These are phyloP conservation scores for Acrocyrtus sp. DNA, from an alignment of 2,888 invertebrate species.

Conservation along the genomic window DNA sequence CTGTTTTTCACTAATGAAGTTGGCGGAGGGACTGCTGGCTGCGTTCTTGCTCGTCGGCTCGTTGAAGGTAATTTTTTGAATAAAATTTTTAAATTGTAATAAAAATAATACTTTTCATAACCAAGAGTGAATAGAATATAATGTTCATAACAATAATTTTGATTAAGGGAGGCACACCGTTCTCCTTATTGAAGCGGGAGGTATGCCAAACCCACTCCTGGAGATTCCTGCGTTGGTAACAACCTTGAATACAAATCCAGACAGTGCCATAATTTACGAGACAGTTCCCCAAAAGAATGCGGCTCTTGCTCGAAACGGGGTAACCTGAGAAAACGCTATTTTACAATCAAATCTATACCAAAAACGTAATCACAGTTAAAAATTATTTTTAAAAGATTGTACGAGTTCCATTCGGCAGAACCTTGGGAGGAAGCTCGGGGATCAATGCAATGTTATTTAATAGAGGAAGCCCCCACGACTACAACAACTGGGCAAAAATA, in stretches of 20 bases:
- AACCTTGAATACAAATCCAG: slow-evolving; percentile 16
- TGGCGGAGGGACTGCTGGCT: too few relatives aligned
- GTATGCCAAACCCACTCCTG: slow-evolving; percentile 27
- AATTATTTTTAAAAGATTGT: too few relatives aligned
- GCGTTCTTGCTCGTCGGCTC: too few relatives aligned
- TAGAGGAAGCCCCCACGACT: background rate
- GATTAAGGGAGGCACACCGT: slow-evolving; percentile 14
- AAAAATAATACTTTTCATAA: too few relatives aligned
- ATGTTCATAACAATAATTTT: too few relatives aligned
- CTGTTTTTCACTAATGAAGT: too few relatives aligned
- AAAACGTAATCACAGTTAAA: background rate
- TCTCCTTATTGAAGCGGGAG: slow-evolving; percentile 43
- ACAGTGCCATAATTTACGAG: slow-evolving; percentile 35
- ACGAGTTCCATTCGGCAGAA: background rate
- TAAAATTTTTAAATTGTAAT: too few relatives aligned
- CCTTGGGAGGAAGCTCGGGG: background rate
- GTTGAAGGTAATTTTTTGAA: too few relatives aligned
- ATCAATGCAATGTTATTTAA: background rate
- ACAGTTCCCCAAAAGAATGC: slow-evolving; percentile 25
- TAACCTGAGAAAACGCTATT: background rate
- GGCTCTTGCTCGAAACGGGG: background rate
- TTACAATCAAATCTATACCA: background rate
- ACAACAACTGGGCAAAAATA: background rate
- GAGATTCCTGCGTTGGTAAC: slow-evolving; percentile 27
- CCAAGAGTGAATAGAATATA: too few relatives aligned